Base-by-base conservation (phyloP, 2,797 vertebrate genomes). In the Takifugu ocellatus region DNA sequence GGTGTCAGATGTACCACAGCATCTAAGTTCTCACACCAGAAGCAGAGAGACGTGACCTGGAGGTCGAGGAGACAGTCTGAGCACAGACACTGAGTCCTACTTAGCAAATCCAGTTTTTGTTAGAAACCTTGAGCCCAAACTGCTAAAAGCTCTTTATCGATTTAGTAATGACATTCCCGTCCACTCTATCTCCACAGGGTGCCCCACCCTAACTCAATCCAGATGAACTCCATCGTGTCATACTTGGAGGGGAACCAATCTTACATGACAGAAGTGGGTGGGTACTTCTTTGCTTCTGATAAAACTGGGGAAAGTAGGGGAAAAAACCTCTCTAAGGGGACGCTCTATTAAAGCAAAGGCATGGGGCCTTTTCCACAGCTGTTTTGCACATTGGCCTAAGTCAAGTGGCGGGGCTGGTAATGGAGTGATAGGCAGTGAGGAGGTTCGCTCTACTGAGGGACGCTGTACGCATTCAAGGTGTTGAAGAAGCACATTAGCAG, bases 221-320 rank as follows among this genome's bases (percentile, higher is more conserved):
- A 96, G 89, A 93, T 93, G 93, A 79, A 84, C 81, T 87, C 78
- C 87, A 93, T 92, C 91, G 90, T 93, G 92, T 94, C 94, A 94
- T 93, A 95, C 88, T 94, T 97, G 95, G 95, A 94, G 74, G 73
- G 78, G 84, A 88, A 93, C 93, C 93, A 93, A 91, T 91, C 88
- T 68, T 90, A 92, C 92, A 92, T 91, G 93, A 89, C 94, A 91
- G 88, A 81, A 91, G 91, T 93, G 92, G 89, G 92, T 92, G 92
- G 93, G 90, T 92, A 93, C 90, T 90, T 92, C 87, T 92, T 74
- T 68, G 89, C 87, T 90, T 91, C 94, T 92, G 91, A 94, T 94
- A 93, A 88, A 95, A 91, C 88, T 80, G 74, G 87, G 91, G 80
- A 93, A 87, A 88, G 84, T 88, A 87, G 91, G 92, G 7, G 8